Evolutionary conservation across 2,888 invertebrate species (phyloP), one percentile per base, ranked within the genome.

Genomic region (Pyrochroa serraticornis): DNA sequence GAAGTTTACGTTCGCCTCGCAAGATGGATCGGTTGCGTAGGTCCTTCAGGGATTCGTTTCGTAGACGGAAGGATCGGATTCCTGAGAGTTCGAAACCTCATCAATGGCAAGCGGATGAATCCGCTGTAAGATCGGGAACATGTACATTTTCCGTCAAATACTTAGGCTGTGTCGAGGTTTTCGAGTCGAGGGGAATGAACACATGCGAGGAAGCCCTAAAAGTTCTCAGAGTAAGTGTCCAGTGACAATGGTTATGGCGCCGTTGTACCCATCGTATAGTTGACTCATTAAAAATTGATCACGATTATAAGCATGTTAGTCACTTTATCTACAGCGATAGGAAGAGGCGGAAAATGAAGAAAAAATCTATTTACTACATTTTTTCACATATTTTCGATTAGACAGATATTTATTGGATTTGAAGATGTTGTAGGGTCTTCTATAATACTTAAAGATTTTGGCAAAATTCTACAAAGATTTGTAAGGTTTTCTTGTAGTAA

Each of bases 121-220:
- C 91, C 51, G 94, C 96, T 46, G 99, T 99, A 22, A 85, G 97
- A 41, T 91, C 93, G 51, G 97, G 97, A 63, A 95, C 95, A 8
- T 99, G 99, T 83, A 93, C 92, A 74, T 99, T 99, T 83, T 90
- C 93, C 68, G 98, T 99, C 70, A 97, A 98, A 87, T 99, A 99
- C 82, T 85, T 99, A 75, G 99, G 99, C 65, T 97, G 97, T 80
- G 96, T 98, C 43, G 99, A 99, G 82, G 99, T 99, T 35, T 98
- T 95, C 82, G 99, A 99, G 82, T 97, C 97, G 6, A 87, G 99
- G 75, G 99, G 99, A 45, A 99, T 99, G 97, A 95, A 97, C 82
- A 95, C 98, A 59, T 99, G 99, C 83, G 99, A 99, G 80, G 97
- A 97, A 80, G 99, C 99, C 46, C 86, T 99, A 62, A 98, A 97